Conservation (phyloP, 2,888 invertebrate genomes). For the Cosmopolites sordidus region DNA sequence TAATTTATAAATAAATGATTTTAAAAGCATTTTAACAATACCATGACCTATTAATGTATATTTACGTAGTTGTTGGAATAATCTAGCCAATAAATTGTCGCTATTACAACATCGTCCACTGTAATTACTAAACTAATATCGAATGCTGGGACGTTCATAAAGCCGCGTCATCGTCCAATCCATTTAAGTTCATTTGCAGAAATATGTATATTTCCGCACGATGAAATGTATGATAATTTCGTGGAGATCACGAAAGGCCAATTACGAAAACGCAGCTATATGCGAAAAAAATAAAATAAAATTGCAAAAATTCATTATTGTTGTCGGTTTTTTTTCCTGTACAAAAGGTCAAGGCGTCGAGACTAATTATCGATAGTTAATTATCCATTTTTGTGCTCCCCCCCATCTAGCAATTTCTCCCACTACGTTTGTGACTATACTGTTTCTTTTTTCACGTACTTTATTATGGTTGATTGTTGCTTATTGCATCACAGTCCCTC, state of each 20-base stretch:
- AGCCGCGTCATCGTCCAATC: background rate
- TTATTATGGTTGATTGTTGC: too few relatives aligned
- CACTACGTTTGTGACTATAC: too few relatives aligned
- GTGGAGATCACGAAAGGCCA: constrained; percentile 20
- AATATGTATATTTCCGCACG: background rate
- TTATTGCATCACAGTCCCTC: too few relatives aligned
- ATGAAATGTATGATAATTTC: background rate
- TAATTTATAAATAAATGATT: too few relatives aligned
- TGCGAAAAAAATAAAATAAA: background rate
- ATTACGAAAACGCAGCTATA: constrained; percentile 18
- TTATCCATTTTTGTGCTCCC: background rate
- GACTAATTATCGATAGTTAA: background rate
- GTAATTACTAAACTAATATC: background rate
- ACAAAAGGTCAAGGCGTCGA: constrained; percentile 1
- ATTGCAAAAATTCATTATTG: background rate
- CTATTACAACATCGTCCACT: background rate
- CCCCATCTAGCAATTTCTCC: too few relatives aligned
- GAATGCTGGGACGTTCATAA: background rate
- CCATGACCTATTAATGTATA: too few relatives aligned
- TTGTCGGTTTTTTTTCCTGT: background rate
- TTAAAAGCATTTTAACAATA: too few relatives aligned
- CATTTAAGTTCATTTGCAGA: constrained; percentile 1
- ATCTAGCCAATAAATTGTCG: too few relatives aligned
- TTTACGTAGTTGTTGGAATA: too few relatives aligned
- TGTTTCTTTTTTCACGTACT: background rate